Percentiles rank a stretch among this genome's conserved stretches.
Evolutionary conservation across 2,797 vertebrate species (phyloP).

Genomic region (Pseudocheirus occidentalis): DNA sequence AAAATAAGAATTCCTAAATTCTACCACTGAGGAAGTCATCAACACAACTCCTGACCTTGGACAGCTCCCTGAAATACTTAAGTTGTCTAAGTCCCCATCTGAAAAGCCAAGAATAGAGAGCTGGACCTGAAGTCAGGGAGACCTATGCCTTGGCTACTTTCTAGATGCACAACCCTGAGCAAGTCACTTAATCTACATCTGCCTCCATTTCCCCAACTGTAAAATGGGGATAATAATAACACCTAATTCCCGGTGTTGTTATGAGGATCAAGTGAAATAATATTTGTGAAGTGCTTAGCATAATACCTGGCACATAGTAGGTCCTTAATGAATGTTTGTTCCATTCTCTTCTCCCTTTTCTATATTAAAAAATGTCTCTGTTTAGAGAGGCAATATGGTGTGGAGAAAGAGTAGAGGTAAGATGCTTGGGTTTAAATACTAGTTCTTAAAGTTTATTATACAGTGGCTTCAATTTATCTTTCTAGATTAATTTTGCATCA

Average conservation of each 20-base stretch:
- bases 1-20: conserved; percentile 22
- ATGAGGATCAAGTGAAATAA: not conserved
- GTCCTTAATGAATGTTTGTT: not conserved
- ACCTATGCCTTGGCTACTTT: not conserved
- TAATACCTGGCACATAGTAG: not conserved
- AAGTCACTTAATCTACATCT: not conserved
- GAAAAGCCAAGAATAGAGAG: not conserved
- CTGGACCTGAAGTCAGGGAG: not conserved
- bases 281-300: not conserved
- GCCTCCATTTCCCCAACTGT: not conserved
- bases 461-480: not conserved
- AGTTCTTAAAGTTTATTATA: not conserved
- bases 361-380: not conserved
- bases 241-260: not conserved
- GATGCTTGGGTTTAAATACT: not conserved
- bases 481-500: not conserved
- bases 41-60: not conserved
- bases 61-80: not conserved
- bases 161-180: not conserved
- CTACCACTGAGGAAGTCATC: not conserved
- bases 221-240: not conserved
- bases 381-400: not conserved
- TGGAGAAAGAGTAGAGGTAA: not conserved
- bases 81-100: not conserved
- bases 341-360: not conserved